These are phyloP conservation scores for Cyrtonyx montezumae DNA, from an alignment of 2,113 vertebrate species.

Conservation along the genomic window DNA sequence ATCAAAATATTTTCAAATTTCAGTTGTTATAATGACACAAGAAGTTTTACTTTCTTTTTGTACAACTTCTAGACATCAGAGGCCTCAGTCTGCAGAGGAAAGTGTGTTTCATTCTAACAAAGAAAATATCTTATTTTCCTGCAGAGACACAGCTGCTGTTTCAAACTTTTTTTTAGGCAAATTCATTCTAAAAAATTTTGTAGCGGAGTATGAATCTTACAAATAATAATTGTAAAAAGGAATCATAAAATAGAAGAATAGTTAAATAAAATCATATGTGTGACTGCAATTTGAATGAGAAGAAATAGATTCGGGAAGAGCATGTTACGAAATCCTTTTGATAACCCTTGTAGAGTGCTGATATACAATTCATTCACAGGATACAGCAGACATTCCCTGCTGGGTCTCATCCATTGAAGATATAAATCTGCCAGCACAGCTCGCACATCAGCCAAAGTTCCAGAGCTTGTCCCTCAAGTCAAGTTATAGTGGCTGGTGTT, in stretches of 20 bases:
- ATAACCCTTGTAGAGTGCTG: not conserved
- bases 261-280: not conserved
- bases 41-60: not conserved
- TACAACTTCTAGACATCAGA: not conserved
- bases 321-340: not conserved
- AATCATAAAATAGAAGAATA: not conserved
- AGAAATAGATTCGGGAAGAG: not conserved
- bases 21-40: not conserved
- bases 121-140: not conserved
- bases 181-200: slow-evolving; percentile 13
- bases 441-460: not conserved
- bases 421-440: not conserved
- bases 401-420: not conserved
- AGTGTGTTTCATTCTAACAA: not conserved
- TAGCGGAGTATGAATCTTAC: not conserved
- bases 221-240: not conserved
- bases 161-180: not conserved
- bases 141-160: not conserved
- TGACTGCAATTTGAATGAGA: not conserved
- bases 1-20: not conserved
- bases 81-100: not conserved
- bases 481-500: not conserved
- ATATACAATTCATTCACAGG: not conserved
- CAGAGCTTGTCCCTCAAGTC: not conserved
- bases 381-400: not conserved